Conservation (phyloP, 2,888 invertebrate genomes). For the Cataglyphis rosenhaueri region DNA sequence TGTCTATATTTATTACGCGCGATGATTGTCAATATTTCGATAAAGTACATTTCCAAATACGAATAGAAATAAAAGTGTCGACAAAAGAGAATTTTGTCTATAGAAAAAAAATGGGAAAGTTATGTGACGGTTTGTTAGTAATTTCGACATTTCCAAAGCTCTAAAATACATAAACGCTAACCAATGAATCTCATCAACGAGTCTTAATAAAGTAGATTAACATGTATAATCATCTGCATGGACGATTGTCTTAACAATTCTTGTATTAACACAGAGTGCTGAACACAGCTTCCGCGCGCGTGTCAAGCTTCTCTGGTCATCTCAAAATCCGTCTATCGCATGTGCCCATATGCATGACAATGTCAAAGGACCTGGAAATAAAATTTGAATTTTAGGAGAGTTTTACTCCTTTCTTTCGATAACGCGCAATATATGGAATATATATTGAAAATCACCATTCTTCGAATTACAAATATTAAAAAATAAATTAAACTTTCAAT, state of each 20-base stretch:
- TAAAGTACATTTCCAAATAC: background rate
- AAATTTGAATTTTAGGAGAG: constrained; percentile 77
- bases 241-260: constrained; percentile 70
- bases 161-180: constrained; percentile 70
- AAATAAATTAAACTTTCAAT: background rate
- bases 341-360: constrained; percentile 72
- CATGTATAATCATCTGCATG: constrained; percentile 68
- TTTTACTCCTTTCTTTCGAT: constrained; percentile 54
- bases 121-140: constrained; percentile 17
- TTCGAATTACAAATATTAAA: background rate
- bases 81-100: constrained; percentile 7
- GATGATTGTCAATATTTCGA: constrained; percentile 30
- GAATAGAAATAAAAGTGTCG: constrained; percentile 14
- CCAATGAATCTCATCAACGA: constrained; percentile 73
- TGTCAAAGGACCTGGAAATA: constrained; percentile 79
- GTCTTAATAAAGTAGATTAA: constrained; percentile 68
- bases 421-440: constrained; percentile 12
- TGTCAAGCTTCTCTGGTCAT: constrained; percentile 75
- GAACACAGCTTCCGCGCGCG: constrained; percentile 69
- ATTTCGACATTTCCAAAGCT: constrained; percentile 43
- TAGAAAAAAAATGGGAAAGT: constrained; percentile 4
- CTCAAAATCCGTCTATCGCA: constrained; percentile 75
- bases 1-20: constrained; percentile 22
- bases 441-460: background rate
- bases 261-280: constrained; percentile 68